Evolutionary conservation across 2,797 vertebrate genomes (phyloP).

Genomic region (Leptodactylus fallax): DNA sequence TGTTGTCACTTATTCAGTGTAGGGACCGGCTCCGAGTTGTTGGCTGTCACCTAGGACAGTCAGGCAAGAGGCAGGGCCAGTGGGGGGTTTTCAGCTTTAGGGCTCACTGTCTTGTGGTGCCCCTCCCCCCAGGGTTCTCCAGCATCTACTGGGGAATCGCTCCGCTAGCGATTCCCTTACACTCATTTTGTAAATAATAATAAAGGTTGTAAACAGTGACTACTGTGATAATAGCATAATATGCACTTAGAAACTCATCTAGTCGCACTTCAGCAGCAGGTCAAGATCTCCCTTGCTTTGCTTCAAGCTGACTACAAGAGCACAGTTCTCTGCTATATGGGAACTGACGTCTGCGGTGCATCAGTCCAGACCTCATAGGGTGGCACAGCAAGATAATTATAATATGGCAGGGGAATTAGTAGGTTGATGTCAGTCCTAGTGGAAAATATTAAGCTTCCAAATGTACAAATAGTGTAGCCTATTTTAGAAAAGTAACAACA

Average conservation of each 20-base stretch:
- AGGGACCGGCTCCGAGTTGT: too few species aligned
- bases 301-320: not conserved
- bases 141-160: too few species aligned
- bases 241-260: not conserved
- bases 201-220: not conserved
- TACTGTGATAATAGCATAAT: constrained; percentile 21
- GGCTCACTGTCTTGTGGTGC: too few species aligned
- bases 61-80: too few species aligned
- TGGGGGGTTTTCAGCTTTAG: too few species aligned
- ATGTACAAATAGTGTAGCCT: not conserved
- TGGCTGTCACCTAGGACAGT: too few species aligned
- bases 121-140: too few species aligned
- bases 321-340: not conserved
- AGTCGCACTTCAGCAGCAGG: not conserved
- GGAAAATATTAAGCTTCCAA: not conserved
- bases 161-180: too few species aligned
- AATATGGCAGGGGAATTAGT: not conserved
- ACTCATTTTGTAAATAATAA: constrained; percentile 12
- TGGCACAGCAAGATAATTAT: not conserved
- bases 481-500: too few species aligned
- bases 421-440: not conserved
- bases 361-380: not conserved
- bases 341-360: not conserved
- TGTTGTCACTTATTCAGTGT: too few species aligned
- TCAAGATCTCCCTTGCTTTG: not conserved